phyloP scores from a whole-genome alignment of 2,113 vertebrate species.

The Hirundichthys speculiger region DNA sequence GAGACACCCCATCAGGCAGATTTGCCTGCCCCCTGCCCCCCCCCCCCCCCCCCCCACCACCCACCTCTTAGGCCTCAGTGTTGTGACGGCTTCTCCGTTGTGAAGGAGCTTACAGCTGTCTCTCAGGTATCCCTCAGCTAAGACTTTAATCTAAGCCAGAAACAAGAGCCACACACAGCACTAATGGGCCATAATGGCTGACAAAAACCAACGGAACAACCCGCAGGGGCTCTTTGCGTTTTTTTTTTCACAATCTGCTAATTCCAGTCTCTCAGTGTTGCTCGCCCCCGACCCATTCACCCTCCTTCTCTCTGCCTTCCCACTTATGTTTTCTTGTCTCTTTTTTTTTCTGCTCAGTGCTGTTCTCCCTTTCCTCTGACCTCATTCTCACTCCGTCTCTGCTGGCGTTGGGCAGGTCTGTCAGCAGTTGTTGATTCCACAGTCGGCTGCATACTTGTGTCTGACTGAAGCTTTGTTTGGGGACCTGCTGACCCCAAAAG shows the following conservation, averaged over 20 bases:
- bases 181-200: slow-evolving; percentile 74
- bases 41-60: neutral
- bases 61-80: slow-evolving; percentile 25
- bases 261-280: slow-evolving; percentile 55
- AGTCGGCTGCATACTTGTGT: slow-evolving; percentile 47
- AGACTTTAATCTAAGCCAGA: slow-evolving; percentile 79
- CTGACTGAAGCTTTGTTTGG: slow-evolving; percentile 71
- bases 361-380: slow-evolving; percentile 34
- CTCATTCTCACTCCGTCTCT: slow-evolving; percentile 27
- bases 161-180: slow-evolving; percentile 70
- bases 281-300: slow-evolving; percentile 20
- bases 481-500: slow-evolving; percentile 51
- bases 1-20: slow-evolving; percentile 6
- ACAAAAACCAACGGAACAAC: slow-evolving; percentile 64
- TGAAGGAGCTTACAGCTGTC: slow-evolving; percentile 59
- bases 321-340: neutral
- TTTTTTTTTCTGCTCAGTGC: neutral
- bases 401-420: slow-evolving; percentile 45
- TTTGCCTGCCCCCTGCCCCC: no score
- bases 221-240: slow-evolving; percentile 58
- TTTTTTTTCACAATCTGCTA: slow-evolving; percentile 60
- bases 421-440: slow-evolving; percentile 65
- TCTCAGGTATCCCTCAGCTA: slow-evolving; percentile 70
- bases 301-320: slow-evolving; percentile 13
- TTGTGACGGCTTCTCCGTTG: slow-evolving; percentile 48